Evolutionary conservation across 1,140 invertebrate species (phyloP).

Genomic region (Contarinia nasturtii): DNA sequence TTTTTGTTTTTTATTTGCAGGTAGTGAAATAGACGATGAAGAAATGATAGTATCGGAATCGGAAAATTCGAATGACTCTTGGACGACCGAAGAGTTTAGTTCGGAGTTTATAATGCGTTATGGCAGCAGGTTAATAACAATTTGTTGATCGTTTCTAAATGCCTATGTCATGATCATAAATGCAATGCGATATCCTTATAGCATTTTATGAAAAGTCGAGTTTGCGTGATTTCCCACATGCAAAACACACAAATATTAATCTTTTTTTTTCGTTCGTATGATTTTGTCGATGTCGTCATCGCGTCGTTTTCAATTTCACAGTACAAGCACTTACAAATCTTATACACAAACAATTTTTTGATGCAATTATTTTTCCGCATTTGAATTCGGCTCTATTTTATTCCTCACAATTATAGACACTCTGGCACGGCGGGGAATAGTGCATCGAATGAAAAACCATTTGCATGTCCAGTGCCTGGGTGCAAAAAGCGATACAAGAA

Average conservation of each 20-base stretch:
- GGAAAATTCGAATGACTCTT: constrained; percentile 64
- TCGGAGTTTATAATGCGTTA: constrained; percentile 55
- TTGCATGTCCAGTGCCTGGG: constrained; percentile 62
- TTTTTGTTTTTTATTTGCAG: constrained; percentile 19
- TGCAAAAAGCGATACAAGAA: constrained; percentile 76
- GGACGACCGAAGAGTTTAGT: constrained; percentile 60
- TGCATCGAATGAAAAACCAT: constrained; percentile 46
- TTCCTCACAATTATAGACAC: constrained; percentile 11
- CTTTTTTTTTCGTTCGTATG: too few relatives aligned
- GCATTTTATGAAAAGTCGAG: background rate
- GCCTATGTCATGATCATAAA: background rate
- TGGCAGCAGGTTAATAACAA: constrained; percentile 38
- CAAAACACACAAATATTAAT: too few relatives aligned
- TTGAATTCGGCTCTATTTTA: background rate
- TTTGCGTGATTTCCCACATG: too few relatives aligned
- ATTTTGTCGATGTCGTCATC: too few relatives aligned
- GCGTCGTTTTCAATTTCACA: too few relatives aligned
- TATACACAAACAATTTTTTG: background rate
- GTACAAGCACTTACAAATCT: too few relatives aligned
- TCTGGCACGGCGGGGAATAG: constrained; percentile 23
- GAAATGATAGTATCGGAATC: constrained; percentile 39
- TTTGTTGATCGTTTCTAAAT: background rate
- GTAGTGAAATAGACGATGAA: constrained; percentile 44
- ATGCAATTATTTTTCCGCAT: background rate
- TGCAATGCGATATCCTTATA: background rate